Percentiles rank a stretch among this genome's conserved stretches.
Evolutionary conservation across 1,140 invertebrate species (phyloP).

Genomic region (Grapholita molesta): DNA sequence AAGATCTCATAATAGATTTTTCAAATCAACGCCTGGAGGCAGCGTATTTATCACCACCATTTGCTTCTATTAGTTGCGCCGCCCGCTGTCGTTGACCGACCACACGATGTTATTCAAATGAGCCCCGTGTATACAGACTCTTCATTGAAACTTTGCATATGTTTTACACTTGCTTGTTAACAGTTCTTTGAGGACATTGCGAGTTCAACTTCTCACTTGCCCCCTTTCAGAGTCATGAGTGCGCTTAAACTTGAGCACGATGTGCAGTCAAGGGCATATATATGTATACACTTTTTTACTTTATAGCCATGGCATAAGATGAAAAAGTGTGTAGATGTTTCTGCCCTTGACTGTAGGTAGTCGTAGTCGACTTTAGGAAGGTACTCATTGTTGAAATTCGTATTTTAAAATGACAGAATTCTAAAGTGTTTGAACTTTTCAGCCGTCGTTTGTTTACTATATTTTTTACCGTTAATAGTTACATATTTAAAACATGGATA

Average conservation of each 20-base stretch:
- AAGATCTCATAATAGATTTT: neutral
- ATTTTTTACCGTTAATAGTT: no score
- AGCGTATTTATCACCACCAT: neutral
- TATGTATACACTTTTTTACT: no score
- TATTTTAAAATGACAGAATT: neutral
- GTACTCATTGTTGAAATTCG: neutral
- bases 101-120: constrained; percentile 1
- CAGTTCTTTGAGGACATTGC: neutral
- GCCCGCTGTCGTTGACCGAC: constrained; percentile 2
- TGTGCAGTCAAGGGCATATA: neutral
- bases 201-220: neutral
- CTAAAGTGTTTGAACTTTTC: neutral
- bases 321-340: no score
- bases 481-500: no score
- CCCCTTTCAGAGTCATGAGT: neutral
- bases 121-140: neutral
- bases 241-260: neutral
- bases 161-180: constrained; percentile 6
- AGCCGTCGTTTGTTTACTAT: neutral
- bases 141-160: constrained; percentile 14
- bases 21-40: no score
- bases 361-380: neutral
- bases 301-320: no score
- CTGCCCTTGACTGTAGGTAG: no score
- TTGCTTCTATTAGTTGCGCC: neutral